Evolutionary conservation across 2,888 invertebrate species (phyloP).

Genomic region (Mimas tiliae): DNA sequence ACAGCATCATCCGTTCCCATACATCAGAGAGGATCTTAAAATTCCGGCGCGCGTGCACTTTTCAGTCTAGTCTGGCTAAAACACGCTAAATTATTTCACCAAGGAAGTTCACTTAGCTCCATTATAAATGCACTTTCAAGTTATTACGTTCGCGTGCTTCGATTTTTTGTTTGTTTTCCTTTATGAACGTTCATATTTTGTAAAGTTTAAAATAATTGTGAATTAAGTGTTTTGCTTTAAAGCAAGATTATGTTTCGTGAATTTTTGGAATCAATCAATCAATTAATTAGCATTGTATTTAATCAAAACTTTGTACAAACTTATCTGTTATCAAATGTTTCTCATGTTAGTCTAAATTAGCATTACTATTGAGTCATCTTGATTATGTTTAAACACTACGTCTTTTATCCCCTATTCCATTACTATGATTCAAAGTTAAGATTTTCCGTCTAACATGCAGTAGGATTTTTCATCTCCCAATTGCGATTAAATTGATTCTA

Average conservation of each 20-base stretch:
- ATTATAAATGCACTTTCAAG: conserved; percentile 28
- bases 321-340: no score
- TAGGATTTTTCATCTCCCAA: not conserved
- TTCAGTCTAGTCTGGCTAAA: conserved; percentile 47
- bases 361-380: no score
- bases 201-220: not conserved
- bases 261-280: no score
- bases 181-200: not conserved
- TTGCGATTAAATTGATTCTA: not conserved
- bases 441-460: not conserved
- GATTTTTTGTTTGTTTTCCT: conserved; percentile 3
- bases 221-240: not conserved
- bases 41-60: conserved; percentile 52
- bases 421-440: no score
- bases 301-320: no score
- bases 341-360: no score
- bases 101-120: conserved; percentile 25
- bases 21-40: conserved; percentile 42
- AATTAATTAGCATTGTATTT: no score
- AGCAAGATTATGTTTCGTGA: not conserved
- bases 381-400: no score
- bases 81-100: conserved; percentile 43
- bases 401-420: no score
- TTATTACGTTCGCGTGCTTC: not conserved
- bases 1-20: conserved; percentile 28